Evolutionary conservation across 2,113 vertebrate genomes (phyloP), one percentile per base, ranked within the genome.

Genomic region (Tautogolabrus adspersus): DNA sequence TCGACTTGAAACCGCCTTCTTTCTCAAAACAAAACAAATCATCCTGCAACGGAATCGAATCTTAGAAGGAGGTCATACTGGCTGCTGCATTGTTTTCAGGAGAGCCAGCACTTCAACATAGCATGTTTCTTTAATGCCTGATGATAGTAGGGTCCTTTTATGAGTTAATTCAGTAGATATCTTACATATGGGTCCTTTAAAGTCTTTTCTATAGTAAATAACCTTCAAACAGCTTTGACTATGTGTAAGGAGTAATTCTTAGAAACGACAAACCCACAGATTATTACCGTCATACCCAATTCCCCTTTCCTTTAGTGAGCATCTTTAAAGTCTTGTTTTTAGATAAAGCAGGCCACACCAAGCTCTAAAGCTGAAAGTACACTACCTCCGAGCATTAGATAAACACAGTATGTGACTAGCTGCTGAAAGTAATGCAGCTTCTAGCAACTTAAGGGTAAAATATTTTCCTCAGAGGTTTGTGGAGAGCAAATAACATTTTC

Each of bases 401-500:
- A 51, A 18, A 74, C 47, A 70, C 47, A 70, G 65, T 47, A 64
- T 30, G 57, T 1, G 0, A 40, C 54, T 58, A 56, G 52, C 18
- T 44, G 38, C 38, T 55, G 21, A 66, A 66, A 49, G 63, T n/a
- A 40, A 16, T 69, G 26, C 44, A 59, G 38, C 40, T 42, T 65
- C 66, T 55, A 66, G 21, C 54, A 12, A 21, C 23, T 57, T 13
- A 74, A 22, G 19, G 61, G n/a, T 0, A 15, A 30, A 56, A 52
- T 57, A 75, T 79, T 72, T 51, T 21, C 69, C 47, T 51, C 7
- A 44, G 23, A 49, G 61, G 21, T 9, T 6, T 16, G 16, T 21
- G 10, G 12, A 34, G 55, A 37, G 23, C 65, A 57, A 40, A 18
- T 47, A 18, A 16, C 18, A 16, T 47, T 47, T 16, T 6, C 6